Evolutionary conservation across 2,888 invertebrate species (phyloP).

Genomic region (Leptopilina syphax): DNA sequence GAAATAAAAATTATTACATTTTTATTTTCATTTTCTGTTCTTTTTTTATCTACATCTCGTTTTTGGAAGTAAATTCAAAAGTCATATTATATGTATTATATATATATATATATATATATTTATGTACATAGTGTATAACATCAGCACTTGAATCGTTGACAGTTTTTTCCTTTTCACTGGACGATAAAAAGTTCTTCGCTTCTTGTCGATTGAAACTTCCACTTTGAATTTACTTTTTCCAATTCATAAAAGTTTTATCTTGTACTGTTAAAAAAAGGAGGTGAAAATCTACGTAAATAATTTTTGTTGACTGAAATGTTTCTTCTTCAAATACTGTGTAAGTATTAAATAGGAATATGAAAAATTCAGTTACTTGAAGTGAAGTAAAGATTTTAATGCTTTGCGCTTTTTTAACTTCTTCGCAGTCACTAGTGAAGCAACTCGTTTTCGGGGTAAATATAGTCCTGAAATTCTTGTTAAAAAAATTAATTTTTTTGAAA

Average conservation of each 20-base stretch:
- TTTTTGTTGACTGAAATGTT: conserved; percentile 18
- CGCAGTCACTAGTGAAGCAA: no score
- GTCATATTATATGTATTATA: conserved; percentile 13
- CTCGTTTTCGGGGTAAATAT: no score
- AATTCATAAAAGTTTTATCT: conserved; percentile 39
- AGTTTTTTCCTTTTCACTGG: conserved; percentile 3
- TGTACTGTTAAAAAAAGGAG: not conserved
- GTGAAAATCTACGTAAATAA: conserved; percentile 35
- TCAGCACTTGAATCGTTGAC: conserved; percentile 21
- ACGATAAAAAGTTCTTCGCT: conserved; percentile 28
- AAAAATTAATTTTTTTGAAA: no score
- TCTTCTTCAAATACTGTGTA: not conserved
- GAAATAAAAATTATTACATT: not conserved
- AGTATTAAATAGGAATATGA: no score
- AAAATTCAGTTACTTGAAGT: no score
- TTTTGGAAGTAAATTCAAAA: not conserved
- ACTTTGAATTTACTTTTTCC: conserved; percentile 29
- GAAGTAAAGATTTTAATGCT: no score
- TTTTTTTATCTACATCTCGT: not conserved
- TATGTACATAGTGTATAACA: not conserved
- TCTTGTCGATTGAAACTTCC: conserved; percentile 40
- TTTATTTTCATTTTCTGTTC: not conserved
- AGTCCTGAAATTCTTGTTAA: no score
- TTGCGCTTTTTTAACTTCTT: no score
- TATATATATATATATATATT: not conserved